Percentiles rank a stretch among this genome's conserved stretches.
Evolutionary conservation across 2,888 invertebrate species (phyloP).

Genomic region (Hypselothyrea guttata): DNA sequence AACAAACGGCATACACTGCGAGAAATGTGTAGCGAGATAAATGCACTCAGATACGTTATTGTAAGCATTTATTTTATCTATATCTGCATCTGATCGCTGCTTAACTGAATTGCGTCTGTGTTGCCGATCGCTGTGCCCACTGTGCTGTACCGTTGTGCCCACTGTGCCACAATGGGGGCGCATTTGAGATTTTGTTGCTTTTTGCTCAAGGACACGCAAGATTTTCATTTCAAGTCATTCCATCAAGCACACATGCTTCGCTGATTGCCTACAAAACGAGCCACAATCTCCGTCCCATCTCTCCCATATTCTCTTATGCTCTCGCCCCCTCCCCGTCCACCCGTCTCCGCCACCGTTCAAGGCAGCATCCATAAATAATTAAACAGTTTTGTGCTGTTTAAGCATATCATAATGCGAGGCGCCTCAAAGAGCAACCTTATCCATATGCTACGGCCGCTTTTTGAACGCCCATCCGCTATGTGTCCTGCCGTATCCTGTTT

Average conservation of each 20-base stretch:
- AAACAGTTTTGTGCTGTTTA: constrained; percentile 78
- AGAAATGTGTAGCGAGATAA: background rate
- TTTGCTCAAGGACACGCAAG: constrained; percentile 25
- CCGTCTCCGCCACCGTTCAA: too few species aligned
- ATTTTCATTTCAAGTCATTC: constrained; percentile 30
- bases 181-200: constrained; percentile 29
- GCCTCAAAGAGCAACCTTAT: constrained; percentile 59
- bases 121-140: too few species aligned
- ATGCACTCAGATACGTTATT: background rate
- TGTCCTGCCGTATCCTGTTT: constrained; percentile 39
- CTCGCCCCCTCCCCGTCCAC: background rate
- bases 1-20: background rate
- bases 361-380: constrained; percentile 77
- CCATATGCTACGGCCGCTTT: constrained; percentile 13
- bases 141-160: too few species aligned
- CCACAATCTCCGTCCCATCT: constrained; percentile 11
- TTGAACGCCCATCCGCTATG: constrained; percentile 39
- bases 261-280: constrained; percentile 41
- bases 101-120: too few species aligned
- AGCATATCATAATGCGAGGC: constrained; percentile 76
- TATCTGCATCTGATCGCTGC: background rate
- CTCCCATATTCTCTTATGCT: background rate
- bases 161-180: constrained; percentile 26
- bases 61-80: background rate
- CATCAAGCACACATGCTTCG: constrained; percentile 36